phyloP scores from a whole-genome alignment of 2,888 invertebrate genomes.

The Nephrotoma guestfalica region DNA sequence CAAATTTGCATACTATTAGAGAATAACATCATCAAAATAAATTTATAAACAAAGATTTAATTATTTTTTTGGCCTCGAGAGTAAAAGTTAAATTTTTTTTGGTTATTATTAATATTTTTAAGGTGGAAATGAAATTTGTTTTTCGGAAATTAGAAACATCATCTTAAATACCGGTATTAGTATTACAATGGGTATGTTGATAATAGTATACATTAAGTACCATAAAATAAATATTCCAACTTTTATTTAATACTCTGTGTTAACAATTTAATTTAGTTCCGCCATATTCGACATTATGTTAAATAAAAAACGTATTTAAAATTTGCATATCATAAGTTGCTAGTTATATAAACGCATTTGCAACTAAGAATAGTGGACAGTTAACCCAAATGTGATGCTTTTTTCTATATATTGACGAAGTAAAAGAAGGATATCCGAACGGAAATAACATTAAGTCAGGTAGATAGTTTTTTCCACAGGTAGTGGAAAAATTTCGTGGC shows the following conservation, averaged over 20 bases:
- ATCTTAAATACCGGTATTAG: not conserved
- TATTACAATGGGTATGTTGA: not conserved
- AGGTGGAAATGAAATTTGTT: not conserved
- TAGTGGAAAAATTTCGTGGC: too few relatives aligned
- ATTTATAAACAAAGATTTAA: not conserved
- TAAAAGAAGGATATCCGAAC: too few relatives aligned
- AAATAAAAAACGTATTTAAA: too few relatives aligned
- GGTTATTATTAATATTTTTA: not conserved
- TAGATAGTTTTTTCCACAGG: too few relatives aligned
- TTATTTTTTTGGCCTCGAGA: not conserved
- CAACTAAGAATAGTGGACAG: too few relatives aligned
- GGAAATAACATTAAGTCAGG: too few relatives aligned
- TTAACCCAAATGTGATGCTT: too few relatives aligned
- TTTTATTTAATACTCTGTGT: not conserved
- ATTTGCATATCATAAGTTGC: too few relatives aligned
- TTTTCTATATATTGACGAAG: too few relatives aligned
- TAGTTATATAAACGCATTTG: too few relatives aligned
- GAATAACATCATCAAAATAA: not conserved
- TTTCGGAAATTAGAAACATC: not conserved
- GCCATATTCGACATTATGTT: too few relatives aligned
- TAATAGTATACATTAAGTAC: not conserved
- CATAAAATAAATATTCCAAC: not conserved
- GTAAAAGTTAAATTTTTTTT: not conserved
- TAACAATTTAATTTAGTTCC: too few relatives aligned
- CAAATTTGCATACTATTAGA: not conserved